A percentile compares a stretch with the other conserved stretches of the same genome.
These are phyloP conservation scores for Penaeus monodon DNA, from an alignment of 2,888 invertebrate species.

Conservation along the genomic window DNA sequence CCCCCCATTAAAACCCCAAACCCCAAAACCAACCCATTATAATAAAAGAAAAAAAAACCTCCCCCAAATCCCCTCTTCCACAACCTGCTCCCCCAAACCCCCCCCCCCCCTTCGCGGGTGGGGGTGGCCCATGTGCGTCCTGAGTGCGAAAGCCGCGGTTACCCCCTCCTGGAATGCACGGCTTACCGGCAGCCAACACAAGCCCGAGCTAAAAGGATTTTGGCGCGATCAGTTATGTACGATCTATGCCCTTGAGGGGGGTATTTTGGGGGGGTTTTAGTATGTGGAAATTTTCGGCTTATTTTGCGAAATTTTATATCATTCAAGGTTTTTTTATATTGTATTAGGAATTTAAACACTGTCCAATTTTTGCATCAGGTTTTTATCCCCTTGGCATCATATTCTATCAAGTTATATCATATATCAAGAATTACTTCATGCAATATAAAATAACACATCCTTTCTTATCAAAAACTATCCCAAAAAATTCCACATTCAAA, in stretches of 20 bases:
- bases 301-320: too few relatives aligned
- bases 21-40: too few relatives aligned
- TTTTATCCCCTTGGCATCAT: too few relatives aligned
- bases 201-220: conserved; percentile 41
- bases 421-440: too few relatives aligned
- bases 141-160: conserved; percentile 53
- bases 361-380: too few relatives aligned
- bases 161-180: conserved; percentile 59
- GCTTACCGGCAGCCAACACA: conserved; percentile 46
- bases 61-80: background rate
- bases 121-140: conserved; percentile 57
- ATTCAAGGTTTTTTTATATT: too few relatives aligned
- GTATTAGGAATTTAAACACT: too few relatives aligned
- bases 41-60: background rate
- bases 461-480: too few relatives aligned
- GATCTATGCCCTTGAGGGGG: conserved; percentile 61
- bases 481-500: too few relatives aligned
- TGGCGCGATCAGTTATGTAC: conserved; percentile 50
- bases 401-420: too few relatives aligned
- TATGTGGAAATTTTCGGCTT: background rate
- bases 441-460: too few relatives aligned
- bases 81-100: background rate
- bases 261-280: background rate
- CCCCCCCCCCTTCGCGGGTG: conserved; percentile 37
- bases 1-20: too few relatives aligned